Evolutionary conservation across 2,113 vertebrate genomes (phyloP).

Genomic region (Etheostoma cragini): DNA sequence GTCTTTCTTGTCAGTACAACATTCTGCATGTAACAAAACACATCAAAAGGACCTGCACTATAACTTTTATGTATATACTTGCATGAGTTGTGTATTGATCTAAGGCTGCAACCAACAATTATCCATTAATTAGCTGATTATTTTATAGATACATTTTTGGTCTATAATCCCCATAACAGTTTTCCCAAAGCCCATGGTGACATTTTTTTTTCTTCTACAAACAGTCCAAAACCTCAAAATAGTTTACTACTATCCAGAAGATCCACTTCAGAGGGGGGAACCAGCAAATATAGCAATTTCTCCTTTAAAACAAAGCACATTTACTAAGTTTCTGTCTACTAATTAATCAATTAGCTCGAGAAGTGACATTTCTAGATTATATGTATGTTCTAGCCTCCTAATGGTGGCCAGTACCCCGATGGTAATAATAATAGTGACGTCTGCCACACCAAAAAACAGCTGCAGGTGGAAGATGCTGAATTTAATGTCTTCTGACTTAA

Average conservation of each 20-base stretch:
- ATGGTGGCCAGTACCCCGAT: neutral
- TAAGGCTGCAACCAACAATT: neutral
- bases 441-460: neutral
- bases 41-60: neutral
- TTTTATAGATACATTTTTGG: neutral
- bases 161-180: too few relatives aligned
- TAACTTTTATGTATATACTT: neutral
- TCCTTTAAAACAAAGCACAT: neutral
- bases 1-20: too few relatives aligned
- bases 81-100: neutral
- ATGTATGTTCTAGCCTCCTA: neutral
- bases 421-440: conserved; percentile 20
- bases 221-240: neutral
- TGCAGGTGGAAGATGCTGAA: neutral
- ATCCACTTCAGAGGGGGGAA: neutral
- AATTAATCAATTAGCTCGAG: too few relatives aligned
- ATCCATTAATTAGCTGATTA: neutral
- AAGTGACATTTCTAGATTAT: neutral
- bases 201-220: neutral
- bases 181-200: too few relatives aligned
- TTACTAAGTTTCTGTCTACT: neutral
- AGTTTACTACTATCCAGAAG: too few relatives aligned
- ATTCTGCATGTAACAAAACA: neutral
- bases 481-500: neutral
- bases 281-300: neutral